phyloP scores from a whole-genome alignment of 2,888 invertebrate species.

The Vandiemenella viatica region DNA sequence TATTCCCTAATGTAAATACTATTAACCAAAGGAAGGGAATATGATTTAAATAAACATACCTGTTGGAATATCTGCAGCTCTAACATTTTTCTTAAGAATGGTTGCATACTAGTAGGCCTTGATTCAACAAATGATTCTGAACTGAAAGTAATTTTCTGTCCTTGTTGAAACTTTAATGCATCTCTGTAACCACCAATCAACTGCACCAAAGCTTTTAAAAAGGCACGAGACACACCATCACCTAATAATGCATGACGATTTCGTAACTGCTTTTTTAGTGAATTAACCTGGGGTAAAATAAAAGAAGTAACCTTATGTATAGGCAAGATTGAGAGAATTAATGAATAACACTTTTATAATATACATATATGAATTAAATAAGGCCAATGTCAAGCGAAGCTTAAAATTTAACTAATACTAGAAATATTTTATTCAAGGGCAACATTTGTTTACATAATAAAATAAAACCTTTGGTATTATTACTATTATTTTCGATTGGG shows the following conservation, averaged over 20 bases:
- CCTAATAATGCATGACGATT: conserved; percentile 51
- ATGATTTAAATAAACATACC: too few relatives aligned
- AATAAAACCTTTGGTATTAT: background rate
- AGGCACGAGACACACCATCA: conserved; percentile 85
- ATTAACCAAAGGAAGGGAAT: too few relatives aligned
- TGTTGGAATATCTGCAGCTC: conserved; percentile 90
- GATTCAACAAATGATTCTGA: conserved; percentile 76
- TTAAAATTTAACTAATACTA: too few relatives aligned
- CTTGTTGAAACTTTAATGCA: conserved; percentile 62
- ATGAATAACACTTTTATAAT: too few relatives aligned
- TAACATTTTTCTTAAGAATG: conserved; percentile 78
- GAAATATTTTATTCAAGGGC: too few relatives aligned
- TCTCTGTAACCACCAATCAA: conserved; percentile 90
- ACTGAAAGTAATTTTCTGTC: conserved; percentile 68
- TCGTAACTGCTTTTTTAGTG: background rate
- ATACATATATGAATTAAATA: background rate
- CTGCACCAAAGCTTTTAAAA: conserved; percentile 78
- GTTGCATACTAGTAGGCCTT: conserved; percentile 68
- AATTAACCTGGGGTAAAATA: background rate
- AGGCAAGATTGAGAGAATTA: too few relatives aligned
- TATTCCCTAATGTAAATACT: too few relatives aligned
- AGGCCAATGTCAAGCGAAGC: too few relatives aligned
- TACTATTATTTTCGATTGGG: background rate
- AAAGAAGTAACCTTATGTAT: too few relatives aligned
- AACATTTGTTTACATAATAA: too few relatives aligned